A percentile compares a stretch with the other conserved stretches of the same genome.
Evolutionary conservation across 2,113 vertebrate genomes (phyloP).

Genomic region (Oncorhynchus keta): DNA sequence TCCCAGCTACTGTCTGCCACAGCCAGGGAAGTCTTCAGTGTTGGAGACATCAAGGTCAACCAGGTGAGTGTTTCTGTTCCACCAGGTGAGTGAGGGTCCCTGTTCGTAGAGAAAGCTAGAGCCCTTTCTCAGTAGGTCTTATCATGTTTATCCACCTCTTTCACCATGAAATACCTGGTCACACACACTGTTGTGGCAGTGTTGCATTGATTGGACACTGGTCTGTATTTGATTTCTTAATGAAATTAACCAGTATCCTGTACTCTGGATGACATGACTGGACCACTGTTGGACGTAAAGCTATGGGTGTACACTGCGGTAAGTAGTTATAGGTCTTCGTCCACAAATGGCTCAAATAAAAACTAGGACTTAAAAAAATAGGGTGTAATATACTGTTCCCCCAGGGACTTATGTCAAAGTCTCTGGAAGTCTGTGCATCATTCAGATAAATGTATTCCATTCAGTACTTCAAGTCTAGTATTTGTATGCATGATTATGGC

Average conservation of each 20-base stretch:
- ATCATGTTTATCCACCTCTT: neutral
- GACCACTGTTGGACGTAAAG: constrained; percentile 77
- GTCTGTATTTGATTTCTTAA: neutral
- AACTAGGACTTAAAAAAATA: neutral
- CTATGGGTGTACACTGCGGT: constrained; percentile 85
- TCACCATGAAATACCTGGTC: no score
- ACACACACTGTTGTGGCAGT: no score
- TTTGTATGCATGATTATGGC: no score
- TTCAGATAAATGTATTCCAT: constrained; percentile 68
- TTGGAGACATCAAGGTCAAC: constrained; percentile 75
- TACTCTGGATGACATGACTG: constrained; percentile 90
- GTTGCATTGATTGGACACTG: no score
- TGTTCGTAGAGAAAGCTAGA: neutral
- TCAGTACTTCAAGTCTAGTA: no score
- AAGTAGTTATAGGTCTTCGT: constrained; percentile 9
- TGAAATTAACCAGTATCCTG: constrained; percentile 75
- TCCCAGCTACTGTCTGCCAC: constrained; percentile 83
- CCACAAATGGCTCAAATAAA: neutral
- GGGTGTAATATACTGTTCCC: constrained; percentile 63
- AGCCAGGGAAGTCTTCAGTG: constrained; percentile 69
- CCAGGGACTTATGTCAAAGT: constrained; percentile 84
- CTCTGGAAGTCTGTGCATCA: constrained; percentile 76
- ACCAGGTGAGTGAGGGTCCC: no score
- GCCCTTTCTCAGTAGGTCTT: neutral
- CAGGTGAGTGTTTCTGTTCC: constrained; percentile 69